Evolutionary conservation across 2,888 invertebrate species (phyloP).

Genomic region (Antitype chi): DNA sequence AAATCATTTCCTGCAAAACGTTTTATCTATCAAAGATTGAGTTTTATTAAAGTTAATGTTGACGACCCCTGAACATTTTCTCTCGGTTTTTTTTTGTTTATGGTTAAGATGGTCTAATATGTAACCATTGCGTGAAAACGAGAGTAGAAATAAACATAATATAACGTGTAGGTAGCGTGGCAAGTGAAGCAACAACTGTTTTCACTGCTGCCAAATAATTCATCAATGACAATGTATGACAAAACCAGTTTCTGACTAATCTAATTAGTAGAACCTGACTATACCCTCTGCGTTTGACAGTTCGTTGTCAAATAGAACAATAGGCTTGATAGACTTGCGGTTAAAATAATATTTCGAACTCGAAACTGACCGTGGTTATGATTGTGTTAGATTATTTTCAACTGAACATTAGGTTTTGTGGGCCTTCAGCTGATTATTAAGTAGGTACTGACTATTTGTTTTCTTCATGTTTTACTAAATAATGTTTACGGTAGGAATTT

Average conservation of each 20-base stretch:
- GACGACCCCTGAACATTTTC: neutral
- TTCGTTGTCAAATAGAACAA: constrained; percentile 11
- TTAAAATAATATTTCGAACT: constrained; percentile 3
- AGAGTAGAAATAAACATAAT: constrained; percentile 7
- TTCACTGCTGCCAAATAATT: constrained; percentile 52
- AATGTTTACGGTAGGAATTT: neutral
- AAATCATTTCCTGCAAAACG: neutral
- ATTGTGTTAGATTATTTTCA: neutral
- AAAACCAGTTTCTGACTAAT: constrained; percentile 43
- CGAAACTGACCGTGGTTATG: neutral
- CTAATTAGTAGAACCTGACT: constrained; percentile 28
- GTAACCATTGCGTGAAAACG: neutral
- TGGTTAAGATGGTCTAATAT: constrained; percentile 1
- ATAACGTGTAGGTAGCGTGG: neutral
- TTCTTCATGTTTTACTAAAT: too few relatives aligned
- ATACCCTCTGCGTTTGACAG: constrained; percentile 18
- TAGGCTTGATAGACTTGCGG: neutral
- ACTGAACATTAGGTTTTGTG: neutral
- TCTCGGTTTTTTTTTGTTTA: neutral
- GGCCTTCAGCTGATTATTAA: neutral
- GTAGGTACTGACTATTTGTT: too few relatives aligned
- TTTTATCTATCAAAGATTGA: neutral
- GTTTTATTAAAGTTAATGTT: neutral
- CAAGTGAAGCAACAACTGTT: constrained; percentile 32
- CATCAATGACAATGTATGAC: constrained; percentile 40